These are phyloP conservation scores for Corvus hawaiiensis DNA, from an alignment of 2,113 vertebrate genomes.

Conservation along the genomic window DNA sequence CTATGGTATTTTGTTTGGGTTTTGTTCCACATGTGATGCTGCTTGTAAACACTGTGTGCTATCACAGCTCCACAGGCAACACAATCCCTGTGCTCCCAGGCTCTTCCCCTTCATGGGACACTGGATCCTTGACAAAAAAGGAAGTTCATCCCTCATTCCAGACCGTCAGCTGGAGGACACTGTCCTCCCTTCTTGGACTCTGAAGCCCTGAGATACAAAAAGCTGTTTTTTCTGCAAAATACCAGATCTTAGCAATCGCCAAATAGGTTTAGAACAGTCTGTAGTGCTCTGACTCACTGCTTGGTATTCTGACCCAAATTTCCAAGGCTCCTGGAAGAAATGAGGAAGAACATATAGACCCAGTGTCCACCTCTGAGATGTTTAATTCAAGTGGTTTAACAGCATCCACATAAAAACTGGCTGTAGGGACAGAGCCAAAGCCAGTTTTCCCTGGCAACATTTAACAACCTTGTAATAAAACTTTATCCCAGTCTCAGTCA, in stretches of 20 bases:
- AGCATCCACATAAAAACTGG: neutral
- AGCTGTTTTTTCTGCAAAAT: neutral
- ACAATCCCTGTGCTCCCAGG: neutral
- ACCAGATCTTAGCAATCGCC: neutral
- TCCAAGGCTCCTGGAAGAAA: neutral
- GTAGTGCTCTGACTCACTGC: neutral
- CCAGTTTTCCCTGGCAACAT: neutral
- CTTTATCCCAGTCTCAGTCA: neutral
- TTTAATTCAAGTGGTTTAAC: neutral
- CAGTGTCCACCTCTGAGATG: neutral
- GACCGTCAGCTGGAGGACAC: neutral
- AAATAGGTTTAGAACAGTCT: neutral
- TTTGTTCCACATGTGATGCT: neutral
- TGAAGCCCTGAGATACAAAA: neutral
- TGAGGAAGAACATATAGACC: neutral
- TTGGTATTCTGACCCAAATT: neutral
- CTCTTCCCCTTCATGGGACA: neutral
- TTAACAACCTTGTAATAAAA: neutral
- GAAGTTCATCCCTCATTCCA: neutral
- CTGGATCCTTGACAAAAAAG: neutral
- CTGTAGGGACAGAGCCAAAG: neutral
- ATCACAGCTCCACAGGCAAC: neutral
- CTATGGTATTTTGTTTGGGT: slow-evolving; percentile 37
- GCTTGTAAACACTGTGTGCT: neutral
- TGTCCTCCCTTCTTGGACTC: neutral